Evolutionary conservation across 2,797 vertebrate genomes (phyloP), one percentile per base, ranked within the genome.

Genomic region (Microcaecilia unicolor): DNA sequence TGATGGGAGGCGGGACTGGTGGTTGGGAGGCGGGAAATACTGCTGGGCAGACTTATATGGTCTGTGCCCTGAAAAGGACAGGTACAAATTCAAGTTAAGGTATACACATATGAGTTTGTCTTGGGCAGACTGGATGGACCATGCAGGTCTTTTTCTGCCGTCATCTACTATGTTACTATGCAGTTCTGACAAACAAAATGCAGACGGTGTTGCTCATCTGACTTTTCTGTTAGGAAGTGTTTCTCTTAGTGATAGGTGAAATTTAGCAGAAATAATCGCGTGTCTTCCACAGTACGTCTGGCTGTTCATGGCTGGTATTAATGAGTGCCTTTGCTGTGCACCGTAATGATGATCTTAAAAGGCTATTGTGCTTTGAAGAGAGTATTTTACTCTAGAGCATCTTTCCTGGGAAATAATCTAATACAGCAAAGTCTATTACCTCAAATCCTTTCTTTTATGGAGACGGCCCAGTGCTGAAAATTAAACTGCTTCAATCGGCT

Each of bases 401-500:
- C 59, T 26, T 54, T 42, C 45, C 57, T 69, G 20, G 51, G 41
- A 62, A 69, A 48, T 43, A 64, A 53, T 57, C 55, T 30, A 54
- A 61, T 48, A 44, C 6, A 5, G 48, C 72, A 38, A 54, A 57
- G 28, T 55, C 49, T 63, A 60, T 70, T 71, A 67, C 31, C 28
- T 69, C 63, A 58, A 44, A 61, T 52, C 21, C 21, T 39, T 8
- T 22, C 32, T 35, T 15, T 41, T 46, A 15, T 26, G 6, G 5
- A 13, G 24, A 47, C 22, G 58, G 25, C 44, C n/a, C 52, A 28
- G 12, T 13, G 7, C 34, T 71, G 55, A 72, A 76, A 81, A 78
- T 83, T 74, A 70, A 78, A 76, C 58, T 13, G 61, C 61, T 65
- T 56, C 58, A 73, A 53, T 41, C 73, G 64, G 55, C 68, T 78